Conservation (phyloP, 2,113 vertebrate genomes). For the Cariama cristata region DNA sequence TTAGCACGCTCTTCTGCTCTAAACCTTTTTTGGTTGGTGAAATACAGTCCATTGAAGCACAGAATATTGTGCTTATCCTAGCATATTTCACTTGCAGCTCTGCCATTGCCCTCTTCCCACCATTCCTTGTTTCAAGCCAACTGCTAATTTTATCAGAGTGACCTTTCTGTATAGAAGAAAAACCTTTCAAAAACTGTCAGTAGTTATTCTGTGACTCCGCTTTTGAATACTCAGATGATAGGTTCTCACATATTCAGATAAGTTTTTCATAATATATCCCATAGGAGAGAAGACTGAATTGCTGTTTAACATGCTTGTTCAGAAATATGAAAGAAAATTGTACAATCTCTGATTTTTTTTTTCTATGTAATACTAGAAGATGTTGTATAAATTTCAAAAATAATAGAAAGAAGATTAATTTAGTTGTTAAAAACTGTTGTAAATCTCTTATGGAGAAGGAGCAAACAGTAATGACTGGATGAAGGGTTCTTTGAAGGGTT, state of each 20-base stretch:
- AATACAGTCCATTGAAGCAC: neutral
- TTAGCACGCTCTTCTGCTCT: neutral
- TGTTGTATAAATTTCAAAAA: neutral
- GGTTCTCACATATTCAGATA: neutral
- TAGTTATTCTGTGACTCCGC: neutral
- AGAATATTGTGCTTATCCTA: neutral
- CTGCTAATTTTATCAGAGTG: constrained; percentile 15
- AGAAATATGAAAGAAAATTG: neutral
- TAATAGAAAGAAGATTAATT: neutral
- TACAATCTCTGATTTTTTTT: neutral
- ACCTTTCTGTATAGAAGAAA: neutral
- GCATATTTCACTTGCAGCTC: neutral
- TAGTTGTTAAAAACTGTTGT: neutral
- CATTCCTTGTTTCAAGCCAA: neutral
- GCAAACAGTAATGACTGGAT: neutral
- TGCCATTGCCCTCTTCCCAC: neutral
- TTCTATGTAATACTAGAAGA: neutral
- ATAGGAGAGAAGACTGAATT: neutral
- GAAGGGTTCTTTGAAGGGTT: neutral
- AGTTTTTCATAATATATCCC: neutral
- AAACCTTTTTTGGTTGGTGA: neutral
- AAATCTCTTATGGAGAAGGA: neutral
- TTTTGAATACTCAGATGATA: neutral
- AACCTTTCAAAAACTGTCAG: neutral
- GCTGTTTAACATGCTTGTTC: neutral